Evolutionary conservation across 2,888 invertebrate species (phyloP).

Genomic region (Rhogogaster chlorosoma): DNA sequence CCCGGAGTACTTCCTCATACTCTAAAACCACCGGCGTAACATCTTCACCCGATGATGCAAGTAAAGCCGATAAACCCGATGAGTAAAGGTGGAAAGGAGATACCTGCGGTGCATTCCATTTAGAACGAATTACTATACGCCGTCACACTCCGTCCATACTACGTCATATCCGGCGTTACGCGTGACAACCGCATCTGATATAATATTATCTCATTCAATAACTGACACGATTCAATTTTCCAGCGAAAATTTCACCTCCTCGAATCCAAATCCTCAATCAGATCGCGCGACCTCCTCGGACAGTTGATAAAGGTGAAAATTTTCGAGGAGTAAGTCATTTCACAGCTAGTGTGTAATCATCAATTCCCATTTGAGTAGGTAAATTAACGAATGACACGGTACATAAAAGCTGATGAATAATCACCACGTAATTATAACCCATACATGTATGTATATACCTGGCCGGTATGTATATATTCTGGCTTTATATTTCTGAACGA

Average conservation of each 20-base stretch:
- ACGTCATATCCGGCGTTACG: slow-evolving; percentile 64
- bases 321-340: slow-evolving; percentile 57
- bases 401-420: slow-evolving; percentile 57
- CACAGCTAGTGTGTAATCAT: slow-evolving; percentile 64
- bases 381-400: slow-evolving; percentile 61
- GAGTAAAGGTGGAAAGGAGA: not conserved
- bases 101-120: slow-evolving; percentile 31
- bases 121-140: slow-evolving; percentile 28
- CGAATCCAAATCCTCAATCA: too few species aligned
- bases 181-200: slow-evolving; percentile 64
- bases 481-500: not conserved
- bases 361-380: slow-evolving; percentile 59
- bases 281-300: too few species aligned
- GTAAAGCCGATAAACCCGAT: not conserved
- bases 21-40: not conserved
- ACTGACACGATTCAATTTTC: not conserved
- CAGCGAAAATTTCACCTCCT: not conserved
- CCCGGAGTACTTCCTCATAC: slow-evolving; percentile 52
- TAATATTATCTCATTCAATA: slow-evolving; percentile 54
- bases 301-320: too few species aligned
- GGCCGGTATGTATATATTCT: not conserved
- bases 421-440: not conserved
- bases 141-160: slow-evolving; percentile 43
- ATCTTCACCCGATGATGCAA: slow-evolving; percentile 14
- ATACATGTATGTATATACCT: not conserved